Percentiles rank a stretch among this genome's conserved stretches.
These are phyloP conservation scores for Melanotaenia duboulayi DNA, from an alignment of 2,113 vertebrate genomes.

Conservation along the genomic window DNA sequence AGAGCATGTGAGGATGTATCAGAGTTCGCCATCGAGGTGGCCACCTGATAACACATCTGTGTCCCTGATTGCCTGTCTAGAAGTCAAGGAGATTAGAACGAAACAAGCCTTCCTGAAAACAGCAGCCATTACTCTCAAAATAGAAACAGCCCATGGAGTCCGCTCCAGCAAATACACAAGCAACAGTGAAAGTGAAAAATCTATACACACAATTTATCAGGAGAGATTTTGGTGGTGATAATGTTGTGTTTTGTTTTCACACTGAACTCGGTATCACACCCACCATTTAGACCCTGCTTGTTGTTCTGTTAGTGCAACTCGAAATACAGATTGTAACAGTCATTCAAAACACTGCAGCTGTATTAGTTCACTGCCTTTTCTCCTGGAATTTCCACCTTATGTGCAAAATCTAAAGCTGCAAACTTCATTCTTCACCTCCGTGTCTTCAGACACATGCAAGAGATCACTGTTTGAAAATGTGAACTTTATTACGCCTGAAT, in stretches of 20 bases:
- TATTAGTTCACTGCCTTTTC: conserved; percentile 6
- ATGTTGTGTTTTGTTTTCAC: conserved; percentile 9
- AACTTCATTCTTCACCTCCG: background rate
- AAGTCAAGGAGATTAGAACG: conserved; percentile 62
- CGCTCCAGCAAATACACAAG: conserved; percentile 3
- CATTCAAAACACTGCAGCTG: conserved; percentile 1
- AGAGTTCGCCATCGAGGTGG: conserved; percentile 46
- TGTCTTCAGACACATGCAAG: conserved; percentile 14
- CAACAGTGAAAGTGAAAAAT: background rate
- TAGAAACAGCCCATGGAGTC: conserved; percentile 34
- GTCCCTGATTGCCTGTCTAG: conserved; percentile 66
- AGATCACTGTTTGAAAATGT: conserved; percentile 29
- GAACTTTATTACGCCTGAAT: conserved; percentile 30
- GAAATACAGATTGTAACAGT: background rate
- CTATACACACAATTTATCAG: conserved; percentile 30
- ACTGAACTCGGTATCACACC: conserved; percentile 5
- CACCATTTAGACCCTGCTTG: conserved; percentile 33
- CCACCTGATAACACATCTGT: conserved; percentile 57
- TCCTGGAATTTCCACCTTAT: background rate
- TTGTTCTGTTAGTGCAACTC: background rate
- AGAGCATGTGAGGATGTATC: conserved; percentile 42
- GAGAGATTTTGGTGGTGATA: conserved; percentile 30
- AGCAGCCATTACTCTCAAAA: conserved; percentile 42
- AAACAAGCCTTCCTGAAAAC: conserved; percentile 26
- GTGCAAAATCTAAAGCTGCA: conserved; percentile 11